A percentile compares a stretch with the other conserved stretches of the same genome.
phyloP scores from a whole-genome alignment of 2,888 invertebrate species.

The Corbicula japonica region DNA sequence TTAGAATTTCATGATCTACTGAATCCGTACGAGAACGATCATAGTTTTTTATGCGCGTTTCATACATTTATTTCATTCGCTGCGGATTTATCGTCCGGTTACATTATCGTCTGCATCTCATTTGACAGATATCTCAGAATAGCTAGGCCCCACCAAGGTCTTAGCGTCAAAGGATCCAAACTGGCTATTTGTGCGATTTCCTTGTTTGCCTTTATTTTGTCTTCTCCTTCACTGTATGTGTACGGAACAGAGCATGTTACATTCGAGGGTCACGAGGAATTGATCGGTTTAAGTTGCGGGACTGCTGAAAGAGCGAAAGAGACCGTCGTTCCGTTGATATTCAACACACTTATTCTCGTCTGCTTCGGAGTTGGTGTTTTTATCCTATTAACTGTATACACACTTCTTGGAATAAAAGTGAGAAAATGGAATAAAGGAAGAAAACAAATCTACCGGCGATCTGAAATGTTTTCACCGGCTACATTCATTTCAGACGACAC shows the following conservation, averaged over 20 bases:
- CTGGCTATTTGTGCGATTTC: slow-evolving; percentile 31
- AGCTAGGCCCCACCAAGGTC: slow-evolving; percentile 52
- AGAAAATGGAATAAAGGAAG: slow-evolving; percentile 59
- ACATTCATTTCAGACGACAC: slow-evolving; percentile 35
- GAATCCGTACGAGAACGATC: slow-evolving; percentile 50
- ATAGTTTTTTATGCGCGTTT: slow-evolving; percentile 40
- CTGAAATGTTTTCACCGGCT: slow-evolving; percentile 30
- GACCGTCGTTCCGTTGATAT: slow-evolving; percentile 47
- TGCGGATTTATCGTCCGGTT: slow-evolving; percentile 60
- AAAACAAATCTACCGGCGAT: slow-evolving; percentile 36
- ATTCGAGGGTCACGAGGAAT: slow-evolving; percentile 20
- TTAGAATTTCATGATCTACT: slow-evolving; percentile 48
- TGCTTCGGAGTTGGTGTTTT: slow-evolving; percentile 53
- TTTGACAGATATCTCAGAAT: slow-evolving; percentile 65
- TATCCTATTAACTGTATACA: slow-evolving; percentile 55
- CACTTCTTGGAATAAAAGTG: slow-evolving; percentile 56
- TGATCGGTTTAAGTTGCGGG: slow-evolving; percentile 50
- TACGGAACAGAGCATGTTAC: slow-evolving; percentile 47
- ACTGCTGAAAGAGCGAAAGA: slow-evolving; percentile 30
- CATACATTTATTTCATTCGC: slow-evolving; percentile 47
- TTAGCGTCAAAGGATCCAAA: slow-evolving; percentile 51
- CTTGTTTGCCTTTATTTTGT: slow-evolving; percentile 27
- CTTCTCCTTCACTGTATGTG: slow-evolving; percentile 43
- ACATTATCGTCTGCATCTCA: slow-evolving; percentile 64
- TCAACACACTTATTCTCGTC: slow-evolving; percentile 50